phyloP scores from a whole-genome alignment of 2,888 invertebrate genomes.

The Brenthis daphne region DNA sequence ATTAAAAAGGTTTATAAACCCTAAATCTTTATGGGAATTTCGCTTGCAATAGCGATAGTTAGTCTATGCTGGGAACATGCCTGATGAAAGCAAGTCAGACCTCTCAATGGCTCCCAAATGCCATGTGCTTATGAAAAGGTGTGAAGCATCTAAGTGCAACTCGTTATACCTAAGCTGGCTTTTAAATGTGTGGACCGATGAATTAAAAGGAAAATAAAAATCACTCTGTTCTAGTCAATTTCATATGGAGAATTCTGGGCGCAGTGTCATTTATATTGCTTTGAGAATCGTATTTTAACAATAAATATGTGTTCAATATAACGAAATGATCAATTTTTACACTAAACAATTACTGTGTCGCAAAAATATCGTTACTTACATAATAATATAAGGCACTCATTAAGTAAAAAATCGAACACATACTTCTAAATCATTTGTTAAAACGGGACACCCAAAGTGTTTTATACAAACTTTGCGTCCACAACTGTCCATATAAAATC shows the following conservation, averaged over 20 bases:
- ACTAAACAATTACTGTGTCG: too few species aligned
- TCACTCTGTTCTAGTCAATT: slow-evolving; percentile 10
- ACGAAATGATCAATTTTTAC: too few species aligned
- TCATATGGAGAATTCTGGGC: slow-evolving; percentile 12
- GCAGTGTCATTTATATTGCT: slow-evolving; percentile 3
- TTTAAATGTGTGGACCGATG: slow-evolving; percentile 74
- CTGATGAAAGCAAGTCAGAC: slow-evolving; percentile 58
- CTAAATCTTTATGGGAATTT: slow-evolving; percentile 42
- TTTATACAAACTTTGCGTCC: neutral
- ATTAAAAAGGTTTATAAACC: slow-evolving; percentile 28
- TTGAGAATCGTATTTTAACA: slow-evolving; percentile 2
- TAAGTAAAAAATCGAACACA: too few species aligned
- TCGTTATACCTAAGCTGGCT: slow-evolving; percentile 63
- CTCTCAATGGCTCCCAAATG: slow-evolving; percentile 37
- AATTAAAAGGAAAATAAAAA: slow-evolving; percentile 51
- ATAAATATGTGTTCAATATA: slow-evolving; percentile 44
- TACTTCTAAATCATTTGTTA: neutral
- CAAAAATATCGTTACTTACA: too few species aligned
- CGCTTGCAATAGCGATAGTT: slow-evolving; percentile 57
- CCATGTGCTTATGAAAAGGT: slow-evolving; percentile 70
- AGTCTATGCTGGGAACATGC: slow-evolving; percentile 71
- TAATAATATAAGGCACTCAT: too few species aligned
- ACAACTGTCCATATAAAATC: slow-evolving; percentile 14
- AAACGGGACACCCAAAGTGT: slow-evolving; percentile 1
- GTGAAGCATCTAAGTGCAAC: slow-evolving; percentile 78